Base-by-base conservation (phyloP, 2,888 invertebrate species). In the Salpingus planirostris region DNA sequence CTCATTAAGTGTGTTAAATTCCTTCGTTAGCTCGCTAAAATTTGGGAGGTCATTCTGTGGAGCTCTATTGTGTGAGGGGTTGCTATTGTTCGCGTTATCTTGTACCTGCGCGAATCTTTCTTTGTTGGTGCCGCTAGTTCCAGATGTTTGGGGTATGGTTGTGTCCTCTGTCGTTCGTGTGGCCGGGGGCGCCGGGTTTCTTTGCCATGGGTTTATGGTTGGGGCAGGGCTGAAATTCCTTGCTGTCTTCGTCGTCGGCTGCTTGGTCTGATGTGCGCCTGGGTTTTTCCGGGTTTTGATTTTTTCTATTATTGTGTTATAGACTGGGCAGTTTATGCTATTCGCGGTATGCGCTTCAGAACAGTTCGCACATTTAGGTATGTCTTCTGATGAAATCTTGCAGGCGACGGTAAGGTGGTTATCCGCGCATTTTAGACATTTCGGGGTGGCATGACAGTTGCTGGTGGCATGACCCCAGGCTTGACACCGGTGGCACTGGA, bases 401-500 rank as follows among this genome's bases (percentile, higher is more conserved):
- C 53, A 52, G 0, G 46, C 40, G 13, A 27, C 39, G 2, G 50
- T 50, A 2, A 40, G 15, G 15, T 56, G 54, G 1, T 33, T 15
- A 14, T 27, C 31, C 1, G 46, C 46, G 27, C 51, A 51, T 36
- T 55, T 53, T 3, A 52, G 13, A 24, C 52, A 53, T 11, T 27
- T 45, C 2, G 49, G 43, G 8, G 36, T 26, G 3, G 36, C 44
- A 8, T 29, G 33, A 15, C 54, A 53, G 18, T 50, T 50, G 1
- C 27, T 10, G 2, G 49, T 43, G 2, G 49, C 52, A 33, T 52
- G 52, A 1, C 48, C 47, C 47, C 47, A 52, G 8, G 35, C 30
- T 36, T 55, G 51, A 21, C 51, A 55, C 7, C 44, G 30, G 24
- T 52, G 50, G 26, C 49, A 52, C 31, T 54, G 50, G 1, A 40